Conservation (phyloP, 2,797 vertebrate genomes). For the Valencia hispanica region DNA sequence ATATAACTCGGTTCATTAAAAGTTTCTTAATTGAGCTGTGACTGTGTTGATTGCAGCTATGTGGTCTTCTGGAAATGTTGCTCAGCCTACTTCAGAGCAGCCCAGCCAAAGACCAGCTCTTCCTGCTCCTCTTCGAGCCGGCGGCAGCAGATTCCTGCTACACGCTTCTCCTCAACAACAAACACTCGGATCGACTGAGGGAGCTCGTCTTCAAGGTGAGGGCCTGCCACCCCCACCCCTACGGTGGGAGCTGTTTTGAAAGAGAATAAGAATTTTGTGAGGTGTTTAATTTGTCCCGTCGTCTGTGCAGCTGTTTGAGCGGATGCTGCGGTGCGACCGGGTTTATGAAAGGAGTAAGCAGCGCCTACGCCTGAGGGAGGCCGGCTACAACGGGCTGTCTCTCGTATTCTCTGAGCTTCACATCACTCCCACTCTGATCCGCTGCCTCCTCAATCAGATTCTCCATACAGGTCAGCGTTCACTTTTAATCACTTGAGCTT, state of each 20-base stretch:
- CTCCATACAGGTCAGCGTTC: conserved; percentile 86
- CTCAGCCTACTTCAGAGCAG: conserved; percentile 89
- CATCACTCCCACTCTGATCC: conserved; percentile 87
- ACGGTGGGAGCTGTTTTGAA: neutral
- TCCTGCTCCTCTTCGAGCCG: conserved; percentile 93
- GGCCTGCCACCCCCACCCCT: neutral
- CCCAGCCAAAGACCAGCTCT: conserved; percentile 89
- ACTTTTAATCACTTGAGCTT: neutral
- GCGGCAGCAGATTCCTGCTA: conserved; percentile 94
- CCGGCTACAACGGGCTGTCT: conserved; percentile 91
- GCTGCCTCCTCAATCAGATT: conserved; percentile 93
- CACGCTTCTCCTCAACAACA: conserved; percentile 89
- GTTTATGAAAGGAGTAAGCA: conserved; percentile 96
- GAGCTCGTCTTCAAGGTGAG: conserved; percentile 96
- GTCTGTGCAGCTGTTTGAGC: conserved; percentile 86
- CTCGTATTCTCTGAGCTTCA: conserved; percentile 90
- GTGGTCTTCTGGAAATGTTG: conserved; percentile 88
- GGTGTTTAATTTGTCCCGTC: neutral
- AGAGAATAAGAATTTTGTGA: neutral
- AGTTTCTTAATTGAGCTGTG: neutral
- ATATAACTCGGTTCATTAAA: neutral
- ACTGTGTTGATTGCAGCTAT: conserved; percentile 80
- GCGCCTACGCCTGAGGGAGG: conserved; percentile 90
- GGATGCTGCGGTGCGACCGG: conserved; percentile 95
- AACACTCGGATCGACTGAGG: conserved; percentile 89